These are phyloP conservation scores for Oreortyx pictus DNA, from an alignment of 2,797 vertebrate genomes.

Conservation along the genomic window DNA sequence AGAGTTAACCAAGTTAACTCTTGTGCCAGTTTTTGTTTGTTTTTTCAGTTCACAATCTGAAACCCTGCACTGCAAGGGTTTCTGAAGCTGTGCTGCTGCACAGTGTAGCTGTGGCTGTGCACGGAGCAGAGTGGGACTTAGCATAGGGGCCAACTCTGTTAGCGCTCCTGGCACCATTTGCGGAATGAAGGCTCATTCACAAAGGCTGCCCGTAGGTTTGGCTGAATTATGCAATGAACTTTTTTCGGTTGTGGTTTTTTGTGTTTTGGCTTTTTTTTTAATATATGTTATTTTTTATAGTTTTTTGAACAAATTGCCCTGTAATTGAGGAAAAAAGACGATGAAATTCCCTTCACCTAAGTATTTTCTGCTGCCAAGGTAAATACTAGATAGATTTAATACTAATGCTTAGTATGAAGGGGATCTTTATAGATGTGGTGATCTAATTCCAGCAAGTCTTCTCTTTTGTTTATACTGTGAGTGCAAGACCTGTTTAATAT, in stretches of 20 bases:
- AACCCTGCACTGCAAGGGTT: neutral
- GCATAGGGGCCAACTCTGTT: neutral
- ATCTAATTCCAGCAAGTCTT: neutral
- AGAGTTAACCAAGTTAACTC: too few species aligned
- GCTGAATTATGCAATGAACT: neutral
- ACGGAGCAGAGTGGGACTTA: neutral
- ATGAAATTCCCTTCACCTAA: neutral
- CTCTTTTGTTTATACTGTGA: neutral
- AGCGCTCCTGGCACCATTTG: accelerated
- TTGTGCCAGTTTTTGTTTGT: neutral
- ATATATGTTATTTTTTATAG: neutral
- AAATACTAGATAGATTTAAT: neutral
- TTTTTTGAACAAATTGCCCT: neutral
- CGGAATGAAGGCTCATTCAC: neutral
- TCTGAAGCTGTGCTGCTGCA: neutral
- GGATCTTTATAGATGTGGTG: neutral
- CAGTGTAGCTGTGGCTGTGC: neutral
- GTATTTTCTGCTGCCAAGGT: neutral
- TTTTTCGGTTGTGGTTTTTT: neutral
- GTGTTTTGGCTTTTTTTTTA: neutral
- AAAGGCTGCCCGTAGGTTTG: neutral
- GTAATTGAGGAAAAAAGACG: neutral
- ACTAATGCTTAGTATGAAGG: neutral
- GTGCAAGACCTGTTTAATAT: neutral
- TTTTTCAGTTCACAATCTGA: neutral